Conservation (phyloP, 2,797 vertebrate species). For the Darevskia mixta region DNA sequence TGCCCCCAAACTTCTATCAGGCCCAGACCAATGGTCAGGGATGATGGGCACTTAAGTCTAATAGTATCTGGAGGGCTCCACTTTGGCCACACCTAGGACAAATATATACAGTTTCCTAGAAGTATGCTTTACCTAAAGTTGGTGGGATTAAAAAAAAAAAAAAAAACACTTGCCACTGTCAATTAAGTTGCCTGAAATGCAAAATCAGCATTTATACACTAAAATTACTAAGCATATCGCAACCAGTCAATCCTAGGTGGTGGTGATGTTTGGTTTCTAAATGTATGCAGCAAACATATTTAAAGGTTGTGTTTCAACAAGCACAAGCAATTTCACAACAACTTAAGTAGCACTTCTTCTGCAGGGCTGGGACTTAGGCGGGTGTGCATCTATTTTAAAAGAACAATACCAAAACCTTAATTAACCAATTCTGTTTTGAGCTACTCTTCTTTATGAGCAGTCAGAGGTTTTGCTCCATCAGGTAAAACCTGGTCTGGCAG, state of each 20-base stretch:
- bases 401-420: constrained; percentile 51
- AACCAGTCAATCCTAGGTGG: neutral
- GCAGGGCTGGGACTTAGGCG: constrained; percentile 17
- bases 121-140: no score
- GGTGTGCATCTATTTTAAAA: constrained; percentile 42
- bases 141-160: neutral
- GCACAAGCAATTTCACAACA: constrained; percentile 16
- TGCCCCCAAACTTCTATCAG: no score
- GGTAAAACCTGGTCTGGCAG: constrained; percentile 49
- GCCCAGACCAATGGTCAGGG: no score
- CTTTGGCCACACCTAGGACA: neutral
- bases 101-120: neutral
- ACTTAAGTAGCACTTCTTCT: constrained; percentile 17
- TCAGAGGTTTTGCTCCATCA: constrained; percentile 37
- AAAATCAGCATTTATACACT: neutral
- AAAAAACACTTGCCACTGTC: neutral
- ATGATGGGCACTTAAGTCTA: no score
- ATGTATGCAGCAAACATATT: neutral
- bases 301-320: constrained; percentile 22
- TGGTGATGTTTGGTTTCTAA: neutral
- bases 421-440: constrained; percentile 39
- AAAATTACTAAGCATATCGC: neutral
- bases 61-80: no score
- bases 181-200: neutral
- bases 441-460: constrained; percentile 60